Conservation (phyloP, 64 coral and sea anemone species). For the Pachyseris speciosa region DNA sequence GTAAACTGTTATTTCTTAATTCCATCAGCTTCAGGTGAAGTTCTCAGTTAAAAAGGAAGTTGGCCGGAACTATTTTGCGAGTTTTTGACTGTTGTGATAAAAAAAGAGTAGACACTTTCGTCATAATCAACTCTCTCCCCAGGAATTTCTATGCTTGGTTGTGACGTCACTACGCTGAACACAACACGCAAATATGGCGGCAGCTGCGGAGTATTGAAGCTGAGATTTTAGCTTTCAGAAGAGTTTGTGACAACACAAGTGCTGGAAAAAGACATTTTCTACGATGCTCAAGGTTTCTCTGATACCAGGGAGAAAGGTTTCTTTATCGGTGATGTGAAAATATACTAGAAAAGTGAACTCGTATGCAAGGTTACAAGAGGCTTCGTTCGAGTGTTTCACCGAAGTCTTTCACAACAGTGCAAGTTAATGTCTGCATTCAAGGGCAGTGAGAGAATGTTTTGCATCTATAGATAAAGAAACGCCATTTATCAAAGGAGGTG, state of each 20-base stretch:
- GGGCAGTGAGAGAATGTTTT: background rate
- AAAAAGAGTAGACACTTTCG: no score
- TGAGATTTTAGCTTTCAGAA: background rate
- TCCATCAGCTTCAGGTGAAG: background rate
- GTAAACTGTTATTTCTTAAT: background rate
- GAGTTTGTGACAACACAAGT: background rate
- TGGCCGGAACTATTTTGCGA: conserved; percentile 27
- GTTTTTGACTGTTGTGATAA: background rate
- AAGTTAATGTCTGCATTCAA: background rate
- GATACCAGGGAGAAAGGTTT: background rate
- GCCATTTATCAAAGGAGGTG: background rate
- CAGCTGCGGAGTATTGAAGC: background rate
- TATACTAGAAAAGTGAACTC: background rate
- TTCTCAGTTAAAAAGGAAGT: background rate
- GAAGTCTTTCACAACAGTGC: background rate
- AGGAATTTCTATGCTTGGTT: background rate
- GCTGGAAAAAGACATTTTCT: background rate
- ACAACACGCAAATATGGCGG: conserved; percentile 48
- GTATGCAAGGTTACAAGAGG: background rate
- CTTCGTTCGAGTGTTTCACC: background rate
- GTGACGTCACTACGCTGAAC: conserved; percentile 18
- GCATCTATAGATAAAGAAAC: background rate
- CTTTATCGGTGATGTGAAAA: background rate
- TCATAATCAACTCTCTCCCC: conserved; percentile 24
- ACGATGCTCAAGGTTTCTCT: background rate